Evolutionary conservation across 2,797 vertebrate species (phyloP), one percentile per base, ranked within the genome.

Genomic region (Parauchenoglanis ngamensis): DNA sequence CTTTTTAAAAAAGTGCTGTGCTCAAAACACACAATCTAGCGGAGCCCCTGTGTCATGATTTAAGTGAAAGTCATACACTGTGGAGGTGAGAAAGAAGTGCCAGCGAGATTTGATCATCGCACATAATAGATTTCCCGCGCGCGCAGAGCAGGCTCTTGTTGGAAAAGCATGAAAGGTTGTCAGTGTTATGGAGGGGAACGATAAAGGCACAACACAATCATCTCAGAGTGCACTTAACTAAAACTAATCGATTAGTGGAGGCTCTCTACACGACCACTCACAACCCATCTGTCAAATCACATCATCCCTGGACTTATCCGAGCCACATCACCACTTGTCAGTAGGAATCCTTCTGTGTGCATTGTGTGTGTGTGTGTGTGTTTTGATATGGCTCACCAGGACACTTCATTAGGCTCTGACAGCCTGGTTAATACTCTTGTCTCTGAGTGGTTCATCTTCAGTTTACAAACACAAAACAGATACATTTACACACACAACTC

Each of bases 211-310:
- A 77, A 88, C 87, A 90, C 88, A 88, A 89, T 90, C 89, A 87
- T 87, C 89, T 91, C 85, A 89, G 90, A 91, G 90, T 91, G 90
- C 90, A 89, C 90, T 91, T 90, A 91, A 91, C 90, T 91, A 88
- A 89, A 90, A 90, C 90, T 90, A 91, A 91, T 89, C 87, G 88
- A 92, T 92, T 90, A 90, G 91, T 88, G 88, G 86, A 90, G 83
- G 79, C 87, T 90, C 87, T 88, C 85, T 89, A 85, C 90, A 89
- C 77, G 44, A 87, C 52, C 76, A 88, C 87, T 88, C 80, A 70
- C 86, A 85, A 81, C 85, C 92, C 91, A 92, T 92, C 90, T 92
- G 91, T 92, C 90, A 92, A 90, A 90, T 89, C 88, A 89, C 85
- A 90, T 92, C 90, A 90, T 88, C 88, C 65, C 86, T 4, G 79